Evolutionary conservation across 1,140 invertebrate species (phyloP).

Genomic region (Solenopsis fugax): DNA sequence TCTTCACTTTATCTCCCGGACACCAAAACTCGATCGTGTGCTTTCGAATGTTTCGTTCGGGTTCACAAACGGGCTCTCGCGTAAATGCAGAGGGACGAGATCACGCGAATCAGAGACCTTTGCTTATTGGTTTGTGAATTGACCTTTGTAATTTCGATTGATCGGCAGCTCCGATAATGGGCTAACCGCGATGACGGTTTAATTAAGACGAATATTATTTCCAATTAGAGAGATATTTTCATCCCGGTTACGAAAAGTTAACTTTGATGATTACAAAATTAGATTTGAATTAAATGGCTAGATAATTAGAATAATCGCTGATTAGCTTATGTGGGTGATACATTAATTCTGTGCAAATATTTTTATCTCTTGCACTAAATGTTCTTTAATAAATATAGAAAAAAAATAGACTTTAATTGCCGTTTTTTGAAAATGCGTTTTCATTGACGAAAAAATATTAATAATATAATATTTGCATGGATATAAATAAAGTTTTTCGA

Average conservation of each 20-base stretch:
- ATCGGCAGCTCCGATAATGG: neutral
- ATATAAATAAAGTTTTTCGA: constrained; percentile 17
- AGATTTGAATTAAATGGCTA: neutral
- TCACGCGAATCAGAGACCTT: constrained; percentile 32
- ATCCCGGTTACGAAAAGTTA: neutral
- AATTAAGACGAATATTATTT: constrained; percentile 36
- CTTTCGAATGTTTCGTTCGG: neutral
- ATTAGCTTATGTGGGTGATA: neutral
- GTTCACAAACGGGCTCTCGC: neutral
- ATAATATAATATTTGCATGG: neutral
- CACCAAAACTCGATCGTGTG: constrained; percentile 13
- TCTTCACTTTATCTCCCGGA: constrained; percentile 28
- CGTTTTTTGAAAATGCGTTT: neutral
- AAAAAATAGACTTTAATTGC: neutral
- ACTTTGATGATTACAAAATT: constrained; percentile 15
- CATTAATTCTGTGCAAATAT: constrained; percentile 1
- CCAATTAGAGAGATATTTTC: neutral
- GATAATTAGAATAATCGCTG: neutral
- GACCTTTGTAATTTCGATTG: constrained; percentile 27
- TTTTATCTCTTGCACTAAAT: neutral
- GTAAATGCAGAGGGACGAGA: neutral
- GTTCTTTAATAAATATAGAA: constrained; percentile 1
- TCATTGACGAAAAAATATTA: constrained; percentile 12
- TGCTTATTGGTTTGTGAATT: constrained; percentile 23
- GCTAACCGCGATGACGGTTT: neutral